Evolutionary conservation across 2,888 invertebrate species (phyloP), one percentile per base, ranked within the genome.

Genomic region (Chydorus sphaericus): DNA sequence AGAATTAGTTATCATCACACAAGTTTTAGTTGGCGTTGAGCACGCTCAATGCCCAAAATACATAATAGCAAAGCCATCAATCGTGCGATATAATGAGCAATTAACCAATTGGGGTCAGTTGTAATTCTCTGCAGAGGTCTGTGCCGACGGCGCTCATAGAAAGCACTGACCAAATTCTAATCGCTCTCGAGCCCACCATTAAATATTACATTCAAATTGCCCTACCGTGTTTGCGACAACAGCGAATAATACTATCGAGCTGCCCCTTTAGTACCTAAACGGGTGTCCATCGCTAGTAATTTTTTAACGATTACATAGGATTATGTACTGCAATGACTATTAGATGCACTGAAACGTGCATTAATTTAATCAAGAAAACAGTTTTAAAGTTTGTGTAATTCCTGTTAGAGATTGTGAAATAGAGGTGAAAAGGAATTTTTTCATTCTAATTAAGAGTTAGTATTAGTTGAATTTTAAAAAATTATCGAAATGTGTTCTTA

Each of bases 201-300:
- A 16, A 36, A 11, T 18, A 37, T 23, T 23, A 52, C 36, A 23
- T 52, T 33, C 16, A 55, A 55, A 33, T 55, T 55, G 33, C 55
- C 55, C 18, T 18, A 36, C 14, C 48, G 55, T 31, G 48, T 36
- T 16, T 55, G 55, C 23, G 55, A 38, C 23, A 55, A 31, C 48
- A 55, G 28, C 23, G 55, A 55, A 55, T 23, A 20, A 49, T 48
- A 5, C 55, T 48, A 30, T 55, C 55, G n/a, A 55, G 49, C 26
- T 48, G 37, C 18, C 48, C 31, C 28, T 33, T 55, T 1, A 55
- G 20, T 31, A 31, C 48, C 48, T 52, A 11, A 8, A 23, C 52
- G 4, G 52, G 52, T 6, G 52, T 33, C 2, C 52, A 31, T 7
- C 52, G 52, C 52, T 52, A 30, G 6, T 50, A n/a, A 50, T 50